Base-by-base conservation (phyloP, 64 coral and sea anemone genomes). In the Actinia equina region DNA sequence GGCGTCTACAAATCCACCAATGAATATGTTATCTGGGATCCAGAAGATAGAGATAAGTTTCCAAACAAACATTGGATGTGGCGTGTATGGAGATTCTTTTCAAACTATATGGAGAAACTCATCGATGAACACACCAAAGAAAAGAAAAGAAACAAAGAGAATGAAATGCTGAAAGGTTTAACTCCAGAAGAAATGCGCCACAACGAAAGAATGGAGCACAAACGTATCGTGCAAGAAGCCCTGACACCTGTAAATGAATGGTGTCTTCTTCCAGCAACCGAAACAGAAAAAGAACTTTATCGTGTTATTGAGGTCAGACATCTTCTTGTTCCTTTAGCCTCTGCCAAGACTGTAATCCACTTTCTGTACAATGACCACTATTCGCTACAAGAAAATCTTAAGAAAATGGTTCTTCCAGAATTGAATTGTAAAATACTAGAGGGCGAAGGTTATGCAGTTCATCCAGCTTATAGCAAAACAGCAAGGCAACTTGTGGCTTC, bases 51-150 rank as follows among this genome's bases (percentile, higher is more conserved):
- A 59, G 11, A 41, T 22, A 49, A 51, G 20, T 7, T 92, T 12
- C 90, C 85, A 0, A 37, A 30, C 20, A 46, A 17, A 11, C 14
- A 17, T 0, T 92, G 90, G 90, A 41, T 92, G 1, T n/a, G 7
- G 15, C 63, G 20, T 17, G 85, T 87, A 0, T 92, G 90, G 90
- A n/a, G 12, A 14, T 87, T 92, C 53, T 64, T 92, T 20, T 81
- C 78, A 52, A 20, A 49, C 5, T 22, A 44, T 51, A 2, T 49
- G 2, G 4, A 51, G 49, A 81, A 46, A 51, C 51, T 64, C 52
- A 77, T 77, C 56, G 64, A 63, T 63, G 30, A 88, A 43, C 6
- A 52, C 19, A 11, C 0, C 82, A 4, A 85, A 77, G 49, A 77
- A 77, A 22, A 61, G 22, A 90, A 15, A 42, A 77, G 44, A 81